Base-by-base conservation (phyloP, 1,140 invertebrate species). In the Caenorhabditis remanei region DNA sequence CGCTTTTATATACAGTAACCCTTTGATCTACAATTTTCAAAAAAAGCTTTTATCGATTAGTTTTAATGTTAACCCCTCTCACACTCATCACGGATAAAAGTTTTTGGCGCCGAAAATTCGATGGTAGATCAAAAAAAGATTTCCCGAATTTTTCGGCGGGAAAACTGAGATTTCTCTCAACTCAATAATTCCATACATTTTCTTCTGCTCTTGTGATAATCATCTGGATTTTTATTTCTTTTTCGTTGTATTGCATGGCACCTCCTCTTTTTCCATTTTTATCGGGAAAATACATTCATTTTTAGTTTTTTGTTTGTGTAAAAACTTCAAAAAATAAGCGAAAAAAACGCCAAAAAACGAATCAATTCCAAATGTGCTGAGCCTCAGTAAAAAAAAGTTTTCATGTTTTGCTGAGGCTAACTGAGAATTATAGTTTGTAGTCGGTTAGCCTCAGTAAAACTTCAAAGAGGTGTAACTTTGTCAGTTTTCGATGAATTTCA, bases 21-120 rank as follows among this genome's bases (percentile, higher is more conserved):
- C 9, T 53, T 53, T 53, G 11, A 14, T 53, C 9, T 16, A 32
- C 32, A 32, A 32, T 32, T 32, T 32, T 32, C 32, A 32, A 32
- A 32, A 32, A 3, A 85, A 41, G n/a, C 40, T 48, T 41, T 88
- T 21, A 53, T 75, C 55, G 21, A 55, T 83, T 87, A 32, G 40
- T n/a, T 85, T 14, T 82, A 50, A 14, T 71, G 7, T 14, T 32
- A 32, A 32, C 32, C 32, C 19, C 16, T 2, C 56, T 24, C 56
- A 61, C 16, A 61, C 16, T n/a, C 14, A 53, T 53, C 50, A 53
- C 50, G 50, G 50, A 53, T 53, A 53, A 53, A 11, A 50, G 21
- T 63, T 32, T 63, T 32, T 63, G 3, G 8, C 58, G 11, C 19
- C 55, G 13, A n/a, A 14, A 58, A 53, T 58, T 58, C 0, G 14